A percentile compares a stretch with the other conserved stretches of the same genome.
Conservation (phyloP, 2,113 vertebrate genomes). For the Lanius collurio region DNA sequence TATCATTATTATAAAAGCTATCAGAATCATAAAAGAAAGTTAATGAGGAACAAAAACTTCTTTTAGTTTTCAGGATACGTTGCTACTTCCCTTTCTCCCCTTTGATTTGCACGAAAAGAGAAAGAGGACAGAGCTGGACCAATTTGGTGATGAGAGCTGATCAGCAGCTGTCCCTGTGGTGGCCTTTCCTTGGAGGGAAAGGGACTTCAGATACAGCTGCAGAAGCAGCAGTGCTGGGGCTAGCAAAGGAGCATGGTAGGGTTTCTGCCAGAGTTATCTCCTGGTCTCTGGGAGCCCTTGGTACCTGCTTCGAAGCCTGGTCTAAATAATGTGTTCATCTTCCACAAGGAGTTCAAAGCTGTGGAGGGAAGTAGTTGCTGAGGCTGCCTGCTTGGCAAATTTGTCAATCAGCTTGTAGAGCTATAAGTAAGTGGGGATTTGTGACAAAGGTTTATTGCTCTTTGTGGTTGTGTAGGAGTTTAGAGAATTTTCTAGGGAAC, state of each 20-base stretch:
- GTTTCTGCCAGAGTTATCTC: background rate
- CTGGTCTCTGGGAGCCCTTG: conserved; percentile 13
- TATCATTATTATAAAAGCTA: background rate
- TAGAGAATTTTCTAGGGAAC: background rate
- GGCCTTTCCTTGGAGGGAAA: background rate
- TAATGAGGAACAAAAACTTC: background rate
- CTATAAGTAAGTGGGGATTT: background rate
- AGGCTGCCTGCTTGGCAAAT: conserved; percentile 8
- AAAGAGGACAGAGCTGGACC: background rate
- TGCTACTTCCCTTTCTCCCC: background rate
- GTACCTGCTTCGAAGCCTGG: background rate
- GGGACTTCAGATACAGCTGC: background rate
- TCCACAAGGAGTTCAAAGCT: background rate
- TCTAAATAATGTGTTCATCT: conserved; percentile 19
- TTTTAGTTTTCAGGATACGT: background rate
- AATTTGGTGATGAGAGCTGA: background rate
- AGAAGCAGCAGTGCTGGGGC: background rate
- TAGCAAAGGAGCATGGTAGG: background rate
- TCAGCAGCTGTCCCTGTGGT: background rate
- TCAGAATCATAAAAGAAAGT: background rate
- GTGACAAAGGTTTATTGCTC: background rate
- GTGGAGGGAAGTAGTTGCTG: conserved; percentile 23
- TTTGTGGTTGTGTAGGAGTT: background rate
- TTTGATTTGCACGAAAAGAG: background rate
- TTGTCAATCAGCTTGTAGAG: background rate